These are phyloP conservation scores for Falcunculus frontatus DNA, from an alignment of 2,113 vertebrate genomes.

Conservation along the genomic window DNA sequence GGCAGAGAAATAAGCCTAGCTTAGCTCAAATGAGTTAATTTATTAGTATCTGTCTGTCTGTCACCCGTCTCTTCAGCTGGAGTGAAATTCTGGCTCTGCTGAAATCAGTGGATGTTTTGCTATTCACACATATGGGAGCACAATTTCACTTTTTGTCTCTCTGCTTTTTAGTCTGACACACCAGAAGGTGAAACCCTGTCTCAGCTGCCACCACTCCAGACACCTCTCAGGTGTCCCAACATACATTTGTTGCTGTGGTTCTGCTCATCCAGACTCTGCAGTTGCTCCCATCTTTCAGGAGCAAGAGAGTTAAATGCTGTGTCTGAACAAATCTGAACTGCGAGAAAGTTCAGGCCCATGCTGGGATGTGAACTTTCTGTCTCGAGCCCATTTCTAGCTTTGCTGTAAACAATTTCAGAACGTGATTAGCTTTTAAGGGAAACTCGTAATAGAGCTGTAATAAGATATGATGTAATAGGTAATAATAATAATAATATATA, in stretches of 20 bases:
- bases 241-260: rapidly evolving
- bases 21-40: not conserved
- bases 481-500: constrained; percentile 67
- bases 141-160: not conserved
- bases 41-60: not conserved
- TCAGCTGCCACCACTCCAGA: not conserved
- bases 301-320: constrained; percentile 39
- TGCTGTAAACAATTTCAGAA: constrained; percentile 62
- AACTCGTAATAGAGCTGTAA: constrained; percentile 61
- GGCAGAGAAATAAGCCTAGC: not conserved
- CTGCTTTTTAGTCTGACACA: not conserved
- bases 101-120: not conserved
- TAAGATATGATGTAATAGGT: constrained; percentile 69
- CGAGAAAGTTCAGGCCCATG: constrained; percentile 44
- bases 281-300: not conserved
- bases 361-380: constrained; percentile 53
- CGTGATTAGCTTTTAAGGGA: constrained; percentile 64
- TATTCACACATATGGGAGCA: not conserved
- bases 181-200: not conserved
- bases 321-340: not conserved
- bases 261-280: not conserved
- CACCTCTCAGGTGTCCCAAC: not conserved
- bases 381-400: constrained; percentile 16
- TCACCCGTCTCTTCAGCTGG: not conserved
- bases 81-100: not conserved